Percentiles rank a stretch among this genome's conserved stretches.
Evolutionary conservation across 2,113 vertebrate species (phyloP).

Genomic region (Puffinus mauretanicus): DNA sequence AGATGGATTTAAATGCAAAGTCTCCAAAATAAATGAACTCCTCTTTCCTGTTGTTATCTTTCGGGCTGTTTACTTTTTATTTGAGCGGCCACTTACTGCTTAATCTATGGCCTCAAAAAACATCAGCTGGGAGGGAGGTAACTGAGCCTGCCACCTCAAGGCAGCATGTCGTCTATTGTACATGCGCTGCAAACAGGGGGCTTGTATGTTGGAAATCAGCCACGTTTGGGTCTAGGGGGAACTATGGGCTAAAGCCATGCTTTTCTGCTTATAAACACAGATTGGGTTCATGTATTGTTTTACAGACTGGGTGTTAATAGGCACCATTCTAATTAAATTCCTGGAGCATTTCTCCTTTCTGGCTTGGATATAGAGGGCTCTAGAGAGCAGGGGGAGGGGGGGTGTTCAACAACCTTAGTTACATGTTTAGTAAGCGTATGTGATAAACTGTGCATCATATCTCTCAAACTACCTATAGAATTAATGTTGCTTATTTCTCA

Average conservation of each 20-base stretch:
- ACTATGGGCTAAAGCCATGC: not conserved
- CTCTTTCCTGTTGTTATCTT: not conserved
- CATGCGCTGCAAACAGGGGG: not conserved
- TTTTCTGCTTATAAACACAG: not conserved
- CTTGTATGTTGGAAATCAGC: not conserved
- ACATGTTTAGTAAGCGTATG: not conserved
- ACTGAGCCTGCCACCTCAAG: not conserved
- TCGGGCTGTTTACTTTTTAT: not conserved
- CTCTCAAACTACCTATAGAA: not conserved
- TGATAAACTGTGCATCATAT: not conserved
- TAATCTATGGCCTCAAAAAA: not conserved
- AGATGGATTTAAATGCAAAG: not conserved
- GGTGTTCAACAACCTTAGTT: not conserved
- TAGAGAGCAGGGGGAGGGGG: not conserved
- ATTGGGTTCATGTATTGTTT: not conserved
- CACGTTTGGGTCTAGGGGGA: not conserved
- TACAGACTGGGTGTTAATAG: not conserved
- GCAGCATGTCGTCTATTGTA: not conserved
- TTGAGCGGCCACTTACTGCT: not conserved
- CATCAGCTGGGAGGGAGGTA: not conserved
- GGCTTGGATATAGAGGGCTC: not conserved
- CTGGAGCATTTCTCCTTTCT: not conserved
- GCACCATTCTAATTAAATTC: not conserved
- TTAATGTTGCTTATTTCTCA: conserved; percentile 20
- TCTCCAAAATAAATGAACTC: not conserved